These are phyloP conservation scores for Urocynchramus pylzowi DNA, from an alignment of 2,113 vertebrate genomes.

Conservation along the genomic window DNA sequence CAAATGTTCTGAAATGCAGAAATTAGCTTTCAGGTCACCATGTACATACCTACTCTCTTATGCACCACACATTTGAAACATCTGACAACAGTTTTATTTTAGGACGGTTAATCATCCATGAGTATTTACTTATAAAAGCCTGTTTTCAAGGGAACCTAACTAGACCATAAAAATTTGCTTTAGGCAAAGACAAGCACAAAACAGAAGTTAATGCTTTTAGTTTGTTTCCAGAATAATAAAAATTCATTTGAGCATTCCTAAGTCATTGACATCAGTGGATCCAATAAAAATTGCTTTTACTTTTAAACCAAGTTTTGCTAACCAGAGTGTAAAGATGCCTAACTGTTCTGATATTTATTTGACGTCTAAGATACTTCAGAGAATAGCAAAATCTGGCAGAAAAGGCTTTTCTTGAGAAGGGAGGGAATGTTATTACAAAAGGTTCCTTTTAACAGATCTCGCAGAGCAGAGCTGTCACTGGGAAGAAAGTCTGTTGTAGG, in stretches of 20 bases:
- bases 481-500: not conserved
- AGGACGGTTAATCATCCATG: not conserved
- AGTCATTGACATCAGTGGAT: not conserved
- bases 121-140: conserved; percentile 29
- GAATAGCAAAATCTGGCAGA: not conserved
- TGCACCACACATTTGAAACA: not conserved
- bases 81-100: conserved; percentile 2
- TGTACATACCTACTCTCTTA: not conserved
- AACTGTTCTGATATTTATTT: not conserved
- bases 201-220: not conserved
- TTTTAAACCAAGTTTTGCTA: not conserved
- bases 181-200: not conserved
- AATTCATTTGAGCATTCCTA: not conserved
- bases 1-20: not conserved
- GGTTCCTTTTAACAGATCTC: not conserved
- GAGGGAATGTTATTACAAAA: not conserved
- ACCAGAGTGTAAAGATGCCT: not conserved
- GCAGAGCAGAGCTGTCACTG: not conserved
- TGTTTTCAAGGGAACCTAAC: conserved; percentile 24
- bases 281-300: conserved; percentile 1
- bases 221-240: not conserved
- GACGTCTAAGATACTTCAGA: not conserved
- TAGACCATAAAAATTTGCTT: conserved; percentile 30
- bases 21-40: not conserved
- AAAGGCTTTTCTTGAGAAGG: not conserved